phyloP scores from a whole-genome alignment of 1,140 invertebrate genomes.

The Diabrotica virgifera region DNA sequence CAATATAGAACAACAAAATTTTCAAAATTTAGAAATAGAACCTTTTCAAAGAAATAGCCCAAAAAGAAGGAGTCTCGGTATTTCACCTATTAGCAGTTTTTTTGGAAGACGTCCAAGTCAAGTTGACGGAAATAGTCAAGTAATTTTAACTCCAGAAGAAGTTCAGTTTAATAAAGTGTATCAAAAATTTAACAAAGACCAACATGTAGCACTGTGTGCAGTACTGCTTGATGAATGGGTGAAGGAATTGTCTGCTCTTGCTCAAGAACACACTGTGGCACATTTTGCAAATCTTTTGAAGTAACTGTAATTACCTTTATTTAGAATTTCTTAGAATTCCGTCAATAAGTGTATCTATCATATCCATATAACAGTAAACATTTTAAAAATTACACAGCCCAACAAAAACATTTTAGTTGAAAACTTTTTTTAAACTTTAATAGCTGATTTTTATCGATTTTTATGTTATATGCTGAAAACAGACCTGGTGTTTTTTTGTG shows the following conservation, averaged over 20 bases:
- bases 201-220: constrained; percentile 75
- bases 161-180: constrained; percentile 34
- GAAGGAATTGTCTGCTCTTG: constrained; percentile 86
- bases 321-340: too few relatives aligned
- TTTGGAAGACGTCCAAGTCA: constrained; percentile 59
- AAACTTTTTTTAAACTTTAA: too few relatives aligned
- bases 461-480: too few relatives aligned
- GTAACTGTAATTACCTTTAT: constrained; percentile 15
- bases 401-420: too few relatives aligned
- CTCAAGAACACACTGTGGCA: constrained; percentile 82
- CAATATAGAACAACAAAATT: constrained; percentile 41
- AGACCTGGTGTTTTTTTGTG: too few relatives aligned
- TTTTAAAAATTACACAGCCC: too few relatives aligned
- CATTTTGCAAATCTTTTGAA: constrained; percentile 48
- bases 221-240: constrained; percentile 90
- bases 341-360: too few relatives aligned
- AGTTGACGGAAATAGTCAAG: constrained; percentile 36
- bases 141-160: constrained; percentile 34
- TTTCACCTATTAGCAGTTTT: constrained; percentile 65
- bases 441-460: too few relatives aligned
- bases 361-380: too few relatives aligned
- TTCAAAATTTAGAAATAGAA: constrained; percentile 38
- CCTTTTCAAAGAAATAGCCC: constrained; percentile 59
- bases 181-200: constrained; percentile 44
- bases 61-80: constrained; percentile 69